These are phyloP conservation scores for Spizella passerina DNA, from an alignment of 2,797 vertebrate genomes.

Conservation along the genomic window DNA sequence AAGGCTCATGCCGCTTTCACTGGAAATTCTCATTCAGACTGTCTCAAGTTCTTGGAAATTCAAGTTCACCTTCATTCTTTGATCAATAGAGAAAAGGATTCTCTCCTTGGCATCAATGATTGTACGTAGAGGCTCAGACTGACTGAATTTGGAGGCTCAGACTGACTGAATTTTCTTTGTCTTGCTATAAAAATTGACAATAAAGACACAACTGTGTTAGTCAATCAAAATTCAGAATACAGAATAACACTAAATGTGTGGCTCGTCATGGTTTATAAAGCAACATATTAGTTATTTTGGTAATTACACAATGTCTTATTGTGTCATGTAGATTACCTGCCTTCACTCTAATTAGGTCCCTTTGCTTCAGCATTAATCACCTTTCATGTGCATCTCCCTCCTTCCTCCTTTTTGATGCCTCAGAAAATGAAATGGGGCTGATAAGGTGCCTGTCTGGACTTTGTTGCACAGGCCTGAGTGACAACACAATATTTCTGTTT, in stretches of 20 bases:
- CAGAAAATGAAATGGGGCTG: neutral
- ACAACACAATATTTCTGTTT: neutral
- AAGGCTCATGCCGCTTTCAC: neutral
- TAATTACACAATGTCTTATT: neutral
- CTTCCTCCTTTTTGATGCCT: neutral
- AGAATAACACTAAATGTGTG: neutral
- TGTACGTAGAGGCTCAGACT: accelerated
- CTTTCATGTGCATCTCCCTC: neutral
- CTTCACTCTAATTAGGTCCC: neutral
- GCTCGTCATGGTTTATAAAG: neutral
- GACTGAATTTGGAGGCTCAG: neutral
- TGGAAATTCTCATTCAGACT: neutral
- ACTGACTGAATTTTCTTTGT: neutral
- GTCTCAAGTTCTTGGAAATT: neutral
- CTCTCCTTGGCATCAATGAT: neutral
- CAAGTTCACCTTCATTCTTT: neutral
- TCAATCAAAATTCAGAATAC: neutral
- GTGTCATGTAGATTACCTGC: neutral
- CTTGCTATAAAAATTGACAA: neutral
- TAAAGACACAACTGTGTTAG: neutral
- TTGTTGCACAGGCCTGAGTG: neutral
- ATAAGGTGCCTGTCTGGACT: neutral
- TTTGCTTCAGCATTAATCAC: neutral
- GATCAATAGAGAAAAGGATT: neutral
- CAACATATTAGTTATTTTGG: neutral